These are phyloP conservation scores for Eupleurogrammus muticus DNA, from an alignment of 2,797 vertebrate genomes.

Conservation along the genomic window DNA sequence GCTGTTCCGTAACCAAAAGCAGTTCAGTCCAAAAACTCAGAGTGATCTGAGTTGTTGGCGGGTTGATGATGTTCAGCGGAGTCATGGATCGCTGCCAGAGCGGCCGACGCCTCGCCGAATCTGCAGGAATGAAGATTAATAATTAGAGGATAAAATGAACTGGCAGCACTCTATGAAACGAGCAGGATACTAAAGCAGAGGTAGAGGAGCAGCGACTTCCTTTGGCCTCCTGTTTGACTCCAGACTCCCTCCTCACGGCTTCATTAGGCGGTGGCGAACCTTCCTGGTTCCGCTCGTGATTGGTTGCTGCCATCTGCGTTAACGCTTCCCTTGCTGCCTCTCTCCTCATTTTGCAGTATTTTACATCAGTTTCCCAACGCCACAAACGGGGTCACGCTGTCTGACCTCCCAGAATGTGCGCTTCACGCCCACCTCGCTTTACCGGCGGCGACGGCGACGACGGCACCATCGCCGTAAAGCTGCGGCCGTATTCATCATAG, in stretches of 20 bases:
- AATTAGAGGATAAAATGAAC: conserved; percentile 64
- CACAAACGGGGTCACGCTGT: conserved; percentile 46
- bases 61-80: conserved; percentile 46
- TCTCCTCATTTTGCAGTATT: conserved; percentile 52
- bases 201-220: conserved; percentile 22
- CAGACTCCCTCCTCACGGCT: conserved; percentile 38
- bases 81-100: conserved; percentile 49
- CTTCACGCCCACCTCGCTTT: conserved; percentile 67
- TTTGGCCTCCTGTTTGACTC: conserved; percentile 37
- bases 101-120: conserved; percentile 56
- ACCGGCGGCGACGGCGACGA: conserved; percentile 36
- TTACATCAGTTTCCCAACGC: conserved; percentile 38
- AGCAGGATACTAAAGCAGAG: conserved; percentile 38
- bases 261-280: conserved; percentile 42
- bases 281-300: conserved; percentile 57
- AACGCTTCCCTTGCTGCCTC: conserved; percentile 39
- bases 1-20: conserved; percentile 21
- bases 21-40: conserved; percentile 19
- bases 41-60: conserved; percentile 38
- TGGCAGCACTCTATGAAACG: conserved; percentile 46
- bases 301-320: conserved; percentile 43
- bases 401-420: conserved; percentile 40
- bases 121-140: conserved; percentile 54
- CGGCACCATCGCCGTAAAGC: conserved; percentile 67
- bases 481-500: conserved; percentile 81